Percentiles rank a stretch among this genome's conserved stretches.
These are phyloP conservation scores for Drosophila diplacantha DNA, from an alignment of 2,888 invertebrate species.

Conservation along the genomic window DNA sequence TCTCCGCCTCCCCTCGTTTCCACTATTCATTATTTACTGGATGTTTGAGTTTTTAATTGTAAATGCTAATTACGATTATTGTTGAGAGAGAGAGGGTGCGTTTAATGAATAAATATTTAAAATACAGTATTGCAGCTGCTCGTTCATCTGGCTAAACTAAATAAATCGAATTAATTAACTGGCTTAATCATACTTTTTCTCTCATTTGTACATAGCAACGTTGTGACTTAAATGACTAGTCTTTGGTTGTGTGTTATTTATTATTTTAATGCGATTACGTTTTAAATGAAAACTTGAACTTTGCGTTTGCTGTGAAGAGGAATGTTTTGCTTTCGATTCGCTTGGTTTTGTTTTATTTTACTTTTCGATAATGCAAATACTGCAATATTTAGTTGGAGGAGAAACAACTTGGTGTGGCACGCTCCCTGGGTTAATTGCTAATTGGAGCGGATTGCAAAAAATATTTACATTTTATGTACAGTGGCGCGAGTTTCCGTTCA, in stretches of 20 bases:
- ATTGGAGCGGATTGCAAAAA: slow-evolving; percentile 56
- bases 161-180: slow-evolving; percentile 53
- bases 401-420: slow-evolving; percentile 43
- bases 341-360: slow-evolving; percentile 35
- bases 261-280: slow-evolving; percentile 26
- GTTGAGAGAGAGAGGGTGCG: slow-evolving; percentile 39
- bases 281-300: slow-evolving; percentile 59
- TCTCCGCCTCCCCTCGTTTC: slow-evolving; percentile 31
- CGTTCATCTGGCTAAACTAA: slow-evolving; percentile 51
- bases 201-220: slow-evolving; percentile 64
- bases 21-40: slow-evolving; percentile 32
- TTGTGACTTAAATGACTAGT: slow-evolving; percentile 73
- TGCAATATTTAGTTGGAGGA: slow-evolving; percentile 29
- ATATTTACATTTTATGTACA: slow-evolving; percentile 66
- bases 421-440: slow-evolving; percentile 54
- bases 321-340: slow-evolving; percentile 53
- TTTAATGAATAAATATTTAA: slow-evolving; percentile 71
- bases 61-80: slow-evolving; percentile 60
- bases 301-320: slow-evolving; percentile 56
- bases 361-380: slow-evolving; percentile 23
- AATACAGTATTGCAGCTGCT: slow-evolving; percentile 71
- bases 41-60: slow-evolving; percentile 56
- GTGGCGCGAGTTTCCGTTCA: slow-evolving; percentile 43
- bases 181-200: slow-evolving; percentile 33
- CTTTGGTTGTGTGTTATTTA: slow-evolving; percentile 69